Conservation (phyloP, 1,140 invertebrate genomes). For the Diploscapter pachys region DNA sequence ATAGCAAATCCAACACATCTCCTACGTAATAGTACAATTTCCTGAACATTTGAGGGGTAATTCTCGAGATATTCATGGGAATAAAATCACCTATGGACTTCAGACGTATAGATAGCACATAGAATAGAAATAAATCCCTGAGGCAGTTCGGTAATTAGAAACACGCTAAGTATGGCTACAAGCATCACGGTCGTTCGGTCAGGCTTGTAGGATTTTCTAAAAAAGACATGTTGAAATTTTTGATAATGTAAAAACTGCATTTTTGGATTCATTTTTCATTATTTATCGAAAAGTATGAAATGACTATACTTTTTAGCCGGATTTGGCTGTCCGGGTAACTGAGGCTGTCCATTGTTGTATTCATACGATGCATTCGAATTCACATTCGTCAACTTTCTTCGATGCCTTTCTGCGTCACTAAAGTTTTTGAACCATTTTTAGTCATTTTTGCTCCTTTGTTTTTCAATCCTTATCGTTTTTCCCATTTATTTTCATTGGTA, state of each 20-base stretch:
- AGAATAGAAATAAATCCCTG: conserved; percentile 52
- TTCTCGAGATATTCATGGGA: not conserved
- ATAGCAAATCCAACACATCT: conserved; percentile 51
- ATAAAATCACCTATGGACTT: conserved; percentile 24
- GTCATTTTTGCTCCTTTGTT: no score
- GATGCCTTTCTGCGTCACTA: conserved; percentile 41
- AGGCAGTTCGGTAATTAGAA: conserved; percentile 52
- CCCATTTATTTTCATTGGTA: no score
- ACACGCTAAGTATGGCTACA: conserved; percentile 47
- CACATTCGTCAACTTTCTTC: conserved; percentile 32
- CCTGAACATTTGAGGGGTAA: conserved; percentile 14
- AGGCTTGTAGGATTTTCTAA: conserved; percentile 33
- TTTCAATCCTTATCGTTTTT: no score
- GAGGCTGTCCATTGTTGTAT: no score
- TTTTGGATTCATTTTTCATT: not conserved
- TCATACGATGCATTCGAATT: conserved; percentile 9
- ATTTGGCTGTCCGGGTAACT: conserved; percentile 9
- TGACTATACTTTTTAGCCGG: conserved; percentile 21
- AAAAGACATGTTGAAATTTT: not conserved
- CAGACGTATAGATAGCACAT: conserved; percentile 49
- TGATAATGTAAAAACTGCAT: no score
- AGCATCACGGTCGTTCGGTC: conserved; percentile 53
- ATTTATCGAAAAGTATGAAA: conserved; percentile 2
- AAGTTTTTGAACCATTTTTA: no score
- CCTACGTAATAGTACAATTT: conserved; percentile 64